A percentile compares a stretch with the other conserved stretches of the same genome.
Conservation (phyloP, 2,888 invertebrate species). For the Sericinus montela region DNA sequence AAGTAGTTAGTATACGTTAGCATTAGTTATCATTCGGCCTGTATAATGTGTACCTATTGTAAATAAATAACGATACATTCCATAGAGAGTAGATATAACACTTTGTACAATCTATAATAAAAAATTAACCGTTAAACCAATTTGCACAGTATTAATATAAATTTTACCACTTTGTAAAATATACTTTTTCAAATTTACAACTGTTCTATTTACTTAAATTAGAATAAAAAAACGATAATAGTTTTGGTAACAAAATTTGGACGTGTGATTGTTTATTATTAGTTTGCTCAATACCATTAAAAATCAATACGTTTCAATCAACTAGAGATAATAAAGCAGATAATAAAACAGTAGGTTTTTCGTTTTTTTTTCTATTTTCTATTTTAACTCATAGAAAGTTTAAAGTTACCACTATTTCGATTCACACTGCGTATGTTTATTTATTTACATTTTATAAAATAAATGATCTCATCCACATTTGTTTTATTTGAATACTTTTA, state of each 20-base stretch:
- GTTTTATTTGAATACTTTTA: constrained; percentile 4
- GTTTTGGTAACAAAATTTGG: too few species aligned
- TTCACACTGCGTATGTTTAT: constrained; percentile 18
- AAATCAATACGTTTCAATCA: too few species aligned
- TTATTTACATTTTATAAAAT: constrained; percentile 2
- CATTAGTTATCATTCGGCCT: constrained; percentile 55
- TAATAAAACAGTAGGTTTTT: too few species aligned
- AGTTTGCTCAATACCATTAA: too few species aligned
- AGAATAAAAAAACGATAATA: too few species aligned
- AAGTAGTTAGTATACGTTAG: constrained; percentile 51
- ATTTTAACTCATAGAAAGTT: too few species aligned
- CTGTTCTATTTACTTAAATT: background rate
- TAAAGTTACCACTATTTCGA: background rate
- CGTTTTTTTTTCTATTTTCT: too few species aligned
- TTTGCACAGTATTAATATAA: constrained; percentile 15
- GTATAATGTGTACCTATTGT: constrained; percentile 41
- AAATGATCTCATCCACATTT: constrained; percentile 24
- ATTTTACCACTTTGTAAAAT: background rate
- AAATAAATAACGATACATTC: constrained; percentile 43
- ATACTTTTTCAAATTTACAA: background rate
- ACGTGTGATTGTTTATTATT: too few species aligned
- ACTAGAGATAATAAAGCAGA: too few species aligned
- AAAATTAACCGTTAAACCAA: background rate
- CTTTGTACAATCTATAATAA: constrained; percentile 14
- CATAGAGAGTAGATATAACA: constrained; percentile 23